Evolutionary conservation across 2,888 invertebrate genomes (phyloP), one percentile per base, ranked within the genome.

Genomic region (Incurvaria masculella): DNA sequence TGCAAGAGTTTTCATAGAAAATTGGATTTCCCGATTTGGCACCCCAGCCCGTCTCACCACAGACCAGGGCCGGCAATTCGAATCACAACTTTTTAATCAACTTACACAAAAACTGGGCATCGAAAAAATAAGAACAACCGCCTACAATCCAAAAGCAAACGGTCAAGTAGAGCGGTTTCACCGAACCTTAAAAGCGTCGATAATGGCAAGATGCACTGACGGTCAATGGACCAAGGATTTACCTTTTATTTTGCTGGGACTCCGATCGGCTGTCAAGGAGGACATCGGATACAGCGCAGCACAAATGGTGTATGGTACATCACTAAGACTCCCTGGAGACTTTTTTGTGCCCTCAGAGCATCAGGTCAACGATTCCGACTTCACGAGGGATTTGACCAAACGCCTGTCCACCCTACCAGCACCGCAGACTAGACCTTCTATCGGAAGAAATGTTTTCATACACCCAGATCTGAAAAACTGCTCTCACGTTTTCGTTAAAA

Each of bases 1-100:
- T 1, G 60, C 61, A 1, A 39, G 46, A 1, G 55, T 56, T 0
- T 58, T 66, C 23, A 53, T 54, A 33, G 21, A 19, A 2, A 42
- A 53, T 4, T 65, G 64, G 62, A 52, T 67, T 3, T 41, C 58
- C 2, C 51, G 59, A 4, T 67, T 60, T 46, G 63, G 65, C 4
- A 52, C 56, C 2, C 63, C 65, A 1, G 42, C 49, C 2, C 46
- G 48, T 10, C 57, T 66, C 16, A 61, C 62, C 1, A 57, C 61
- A 2, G 64, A 66, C 49, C 59, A 58, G 50, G 61, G 61, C 1
- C 33, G 51, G 1, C 57, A 64, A 26, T 61, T 64, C 43, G 56
- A 60, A 42, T 42, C 42, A 21, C 23, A 23, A 6, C 10, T 23
- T 5, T 23, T 23, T 23, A 23, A 57, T 57, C 2, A 11, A 39